Base-by-base conservation (phyloP, 2,888 invertebrate species). In the Danaus chrysippus region DNA sequence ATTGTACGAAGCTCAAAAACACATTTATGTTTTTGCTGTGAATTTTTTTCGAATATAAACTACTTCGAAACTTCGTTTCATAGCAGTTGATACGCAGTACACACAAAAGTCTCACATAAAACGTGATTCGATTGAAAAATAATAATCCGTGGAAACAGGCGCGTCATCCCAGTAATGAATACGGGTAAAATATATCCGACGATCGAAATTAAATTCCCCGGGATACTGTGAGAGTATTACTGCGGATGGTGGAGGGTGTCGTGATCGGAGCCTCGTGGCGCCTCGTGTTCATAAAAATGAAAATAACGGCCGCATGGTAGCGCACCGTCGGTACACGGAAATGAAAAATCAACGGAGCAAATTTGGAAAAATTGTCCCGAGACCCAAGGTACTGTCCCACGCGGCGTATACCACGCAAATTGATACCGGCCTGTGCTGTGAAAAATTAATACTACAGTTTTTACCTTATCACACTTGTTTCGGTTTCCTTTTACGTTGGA, bases 281-380 rank as follows among this genome's bases (percentile, higher is more conserved):
- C 54, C 41, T 34, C 57, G 41, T 42, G 55, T 17, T 34, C 43
- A 56, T 52, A 56, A 57, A 60, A 62, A 59, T 46, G 54, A 49
- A 34, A 57, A 58, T 61, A 64, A 61, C 60, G 60, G 54, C 46
- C 44, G 59, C 23, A 34, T 55, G 61, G 57, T 42, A 55, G 49
- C 58, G 52, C 17, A 17, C 17, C 52, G 61, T 56, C 63, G 74
- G 58, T 60, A 61, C 54, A 72, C 64, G 71, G 71, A 75, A 78
- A 78, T 76, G 78, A 76, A 79, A 77, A 78, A 74, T 77, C 77
- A 79, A 81, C 81, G 69, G 76, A 76, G 76, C 76, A 75, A 81
- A 84, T 83, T 84, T 79, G 76, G 72, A 75, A 79, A 84, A 82
- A 85, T 82, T 84, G 83, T 75, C 76, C 49, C 73, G 84, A 81